These are phyloP conservation scores for Cephus nigrinus DNA, from an alignment of 2,888 invertebrate species.

Conservation along the genomic window DNA sequence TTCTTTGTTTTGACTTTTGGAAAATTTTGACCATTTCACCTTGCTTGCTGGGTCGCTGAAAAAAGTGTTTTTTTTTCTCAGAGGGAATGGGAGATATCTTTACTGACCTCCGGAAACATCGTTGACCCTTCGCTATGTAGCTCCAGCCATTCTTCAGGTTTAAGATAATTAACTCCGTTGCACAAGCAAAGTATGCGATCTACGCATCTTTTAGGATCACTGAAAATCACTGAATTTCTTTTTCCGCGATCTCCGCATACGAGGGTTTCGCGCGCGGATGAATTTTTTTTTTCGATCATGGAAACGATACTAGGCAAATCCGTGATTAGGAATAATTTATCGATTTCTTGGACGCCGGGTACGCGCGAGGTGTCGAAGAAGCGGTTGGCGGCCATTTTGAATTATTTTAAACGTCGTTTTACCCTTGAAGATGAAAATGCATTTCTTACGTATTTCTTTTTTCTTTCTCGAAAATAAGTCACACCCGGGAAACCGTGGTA, in stretches of 20 bases:
- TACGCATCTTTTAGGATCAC: too few relatives aligned
- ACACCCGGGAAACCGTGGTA: background rate
- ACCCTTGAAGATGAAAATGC: background rate
- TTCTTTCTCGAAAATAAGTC: background rate
- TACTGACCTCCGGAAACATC: background rate
- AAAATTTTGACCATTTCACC: fast-evolving
- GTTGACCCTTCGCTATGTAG: background rate
- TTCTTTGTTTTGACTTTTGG: background rate
- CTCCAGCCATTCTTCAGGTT: background rate
- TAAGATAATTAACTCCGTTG: background rate
- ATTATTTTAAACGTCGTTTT: background rate
- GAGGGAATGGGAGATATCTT: background rate
- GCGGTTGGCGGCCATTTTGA: background rate
- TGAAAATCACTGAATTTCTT: background rate
- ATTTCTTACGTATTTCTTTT: background rate
- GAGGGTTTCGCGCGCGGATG: background rate
- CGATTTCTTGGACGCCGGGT: background rate
- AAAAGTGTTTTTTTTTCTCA: too few relatives aligned
- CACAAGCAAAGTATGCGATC: too few relatives aligned
- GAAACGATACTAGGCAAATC: background rate
- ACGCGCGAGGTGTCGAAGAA: background rate
- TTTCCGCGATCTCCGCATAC: background rate
- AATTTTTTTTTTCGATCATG: background rate
- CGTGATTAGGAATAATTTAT: background rate
- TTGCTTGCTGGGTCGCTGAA: too few relatives aligned